Evolutionary conservation across 2,113 vertebrate genomes (phyloP).

Genomic region (Takifugu flavidus): DNA sequence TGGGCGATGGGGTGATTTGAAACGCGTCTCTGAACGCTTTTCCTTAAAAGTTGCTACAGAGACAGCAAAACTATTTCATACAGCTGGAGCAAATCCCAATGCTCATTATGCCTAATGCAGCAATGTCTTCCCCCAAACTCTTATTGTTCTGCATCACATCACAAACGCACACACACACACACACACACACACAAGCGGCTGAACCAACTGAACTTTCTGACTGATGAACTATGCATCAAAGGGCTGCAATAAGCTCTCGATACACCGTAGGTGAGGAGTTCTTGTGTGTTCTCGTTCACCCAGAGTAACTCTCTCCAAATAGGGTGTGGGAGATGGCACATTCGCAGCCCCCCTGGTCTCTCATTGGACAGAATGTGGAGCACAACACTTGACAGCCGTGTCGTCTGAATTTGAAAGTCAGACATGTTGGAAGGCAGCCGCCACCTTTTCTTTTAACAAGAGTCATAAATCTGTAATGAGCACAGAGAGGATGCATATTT

Average conservation of each 20-base stretch:
- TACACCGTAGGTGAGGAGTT: conserved; percentile 65
- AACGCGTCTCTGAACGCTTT: conserved; percentile 17
- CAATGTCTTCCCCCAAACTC: conserved; percentile 47
- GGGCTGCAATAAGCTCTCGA: conserved; percentile 30
- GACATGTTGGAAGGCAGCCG: conserved; percentile 64
- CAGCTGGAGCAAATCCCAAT: conserved; percentile 52
- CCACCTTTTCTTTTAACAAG: conserved; percentile 74
- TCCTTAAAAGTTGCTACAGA: conserved; percentile 54
- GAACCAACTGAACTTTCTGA: conserved; percentile 65
- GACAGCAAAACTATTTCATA: conserved; percentile 51
- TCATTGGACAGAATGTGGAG: conserved; percentile 76
- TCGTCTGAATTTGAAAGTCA: conserved; percentile 71
- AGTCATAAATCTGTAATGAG: conserved; percentile 78
- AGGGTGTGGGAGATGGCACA: conserved; percentile 41
- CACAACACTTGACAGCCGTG: conserved; percentile 73
- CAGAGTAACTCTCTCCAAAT: conserved; percentile 53
- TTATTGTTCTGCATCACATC: conserved; percentile 60
- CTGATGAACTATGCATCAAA: conserved; percentile 74
- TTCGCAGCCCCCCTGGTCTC: conserved; percentile 53
- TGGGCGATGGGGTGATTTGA: conserved; percentile 16
- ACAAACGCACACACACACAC: neutral
- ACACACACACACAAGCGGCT: conserved; percentile 50
- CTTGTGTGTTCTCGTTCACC: conserved; percentile 49
- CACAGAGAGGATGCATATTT: conserved; percentile 73
- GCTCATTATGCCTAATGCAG: conserved; percentile 67